A percentile compares a stretch with the other conserved stretches of the same genome.
phyloP scores from a whole-genome alignment of 2,797 vertebrate genomes.

The Podarcis siculus region DNA sequence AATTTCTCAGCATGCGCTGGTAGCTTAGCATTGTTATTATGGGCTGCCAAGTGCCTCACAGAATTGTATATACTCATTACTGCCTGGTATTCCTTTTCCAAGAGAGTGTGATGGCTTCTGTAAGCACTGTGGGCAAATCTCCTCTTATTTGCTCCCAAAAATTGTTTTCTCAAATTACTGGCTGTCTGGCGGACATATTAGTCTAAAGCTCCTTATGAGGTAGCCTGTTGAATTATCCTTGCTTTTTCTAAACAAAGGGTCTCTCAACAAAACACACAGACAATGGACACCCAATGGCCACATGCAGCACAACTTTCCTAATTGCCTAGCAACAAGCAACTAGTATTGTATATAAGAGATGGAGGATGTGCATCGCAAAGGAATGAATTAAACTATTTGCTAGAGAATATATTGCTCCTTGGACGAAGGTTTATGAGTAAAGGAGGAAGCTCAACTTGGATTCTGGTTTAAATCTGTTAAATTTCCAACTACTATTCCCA shows the following conservation, averaged over 20 bases:
- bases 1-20: neutral
- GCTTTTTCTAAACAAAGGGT: conserved; percentile 9
- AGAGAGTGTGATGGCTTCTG: neutral
- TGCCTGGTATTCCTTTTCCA: neutral
- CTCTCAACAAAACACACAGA: conserved; percentile 2
- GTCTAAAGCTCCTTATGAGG: conserved; percentile 10
- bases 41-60: neutral
- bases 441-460: neutral
- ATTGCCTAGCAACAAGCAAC: conserved; percentile 46
- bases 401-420: conserved; percentile 34
- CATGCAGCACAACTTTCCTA: conserved; percentile 5
- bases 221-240: conserved; percentile 7
- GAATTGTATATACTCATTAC: neutral
- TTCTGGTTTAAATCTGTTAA: neutral
- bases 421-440: conserved; percentile 14
- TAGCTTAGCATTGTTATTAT: neutral
- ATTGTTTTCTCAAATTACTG: neutral
- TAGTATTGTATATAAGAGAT: neutral
- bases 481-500: neutral
- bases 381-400: conserved; percentile 49
- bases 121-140: conserved; percentile 13
- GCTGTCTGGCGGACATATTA: neutral
- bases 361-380: conserved; percentile 28
- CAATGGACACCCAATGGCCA: conserved; percentile 25
- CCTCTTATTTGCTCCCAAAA: conserved; percentile 8